Conservation (phyloP, 1,140 invertebrate species). For the Drosophila erecta region DNA sequence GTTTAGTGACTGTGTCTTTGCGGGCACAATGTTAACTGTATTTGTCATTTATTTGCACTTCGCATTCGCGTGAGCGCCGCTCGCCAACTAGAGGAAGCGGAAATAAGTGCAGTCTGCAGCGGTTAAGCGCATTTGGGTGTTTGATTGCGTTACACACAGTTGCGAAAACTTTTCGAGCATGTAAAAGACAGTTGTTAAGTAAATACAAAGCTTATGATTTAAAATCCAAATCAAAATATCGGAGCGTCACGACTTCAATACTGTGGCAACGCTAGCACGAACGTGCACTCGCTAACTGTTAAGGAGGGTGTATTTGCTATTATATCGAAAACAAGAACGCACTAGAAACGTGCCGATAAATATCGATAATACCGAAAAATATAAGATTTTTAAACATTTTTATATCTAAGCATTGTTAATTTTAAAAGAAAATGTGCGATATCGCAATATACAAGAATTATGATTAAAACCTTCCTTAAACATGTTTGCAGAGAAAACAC, state of each 20-base stretch:
- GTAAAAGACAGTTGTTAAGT: conserved; percentile 18
- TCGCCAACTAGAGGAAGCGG: conserved; percentile 59
- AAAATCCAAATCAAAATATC: conserved; percentile 20
- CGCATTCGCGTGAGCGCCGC: conserved; percentile 48
- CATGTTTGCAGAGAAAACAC: too few relatives aligned
- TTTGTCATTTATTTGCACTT: conserved; percentile 80
- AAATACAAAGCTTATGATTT: conserved; percentile 1
- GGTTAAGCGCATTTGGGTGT: conserved; percentile 44
- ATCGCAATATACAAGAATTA: too few relatives aligned
- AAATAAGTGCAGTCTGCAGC: conserved; percentile 54
- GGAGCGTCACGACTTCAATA: background rate
- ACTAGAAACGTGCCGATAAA: too few relatives aligned
- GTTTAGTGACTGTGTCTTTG: conserved; percentile 10
- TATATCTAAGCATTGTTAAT: too few relatives aligned
- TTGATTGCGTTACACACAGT: conserved; percentile 43
- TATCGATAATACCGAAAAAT: too few relatives aligned
- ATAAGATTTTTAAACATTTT: too few relatives aligned
- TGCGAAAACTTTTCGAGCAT: conserved; percentile 11
- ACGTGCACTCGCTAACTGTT: too few relatives aligned
- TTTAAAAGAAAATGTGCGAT: too few relatives aligned
- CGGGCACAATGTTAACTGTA: conserved; percentile 40
- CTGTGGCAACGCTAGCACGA: background rate
- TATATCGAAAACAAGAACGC: too few relatives aligned
- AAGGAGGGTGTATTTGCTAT: too few relatives aligned
- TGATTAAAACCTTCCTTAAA: too few relatives aligned